A percentile compares a stretch with the other conserved stretches of the same genome.
Conservation (phyloP, 2,113 vertebrate species). For the Apistogramma diplotaenia region DNA sequence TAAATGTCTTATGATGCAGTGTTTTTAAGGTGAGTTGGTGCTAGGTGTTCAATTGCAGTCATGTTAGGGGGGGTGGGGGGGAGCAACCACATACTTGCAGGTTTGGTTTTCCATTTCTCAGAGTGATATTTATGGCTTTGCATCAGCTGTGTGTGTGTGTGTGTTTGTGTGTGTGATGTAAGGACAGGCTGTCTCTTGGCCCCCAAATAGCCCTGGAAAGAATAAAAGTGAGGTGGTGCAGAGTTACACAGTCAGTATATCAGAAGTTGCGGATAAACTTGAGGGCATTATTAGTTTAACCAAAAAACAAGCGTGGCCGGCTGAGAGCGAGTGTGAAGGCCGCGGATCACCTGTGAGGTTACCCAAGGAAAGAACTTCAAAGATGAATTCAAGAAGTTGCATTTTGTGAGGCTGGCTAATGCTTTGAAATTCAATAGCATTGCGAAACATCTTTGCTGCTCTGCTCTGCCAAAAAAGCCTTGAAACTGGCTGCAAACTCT, state of each 20-base stretch:
- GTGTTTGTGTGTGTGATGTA: constrained; percentile 47
- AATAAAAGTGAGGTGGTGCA: constrained; percentile 67
- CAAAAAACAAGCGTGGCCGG: constrained; percentile 22
- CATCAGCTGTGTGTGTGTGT: constrained; percentile 68
- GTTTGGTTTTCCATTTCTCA: constrained; percentile 68
- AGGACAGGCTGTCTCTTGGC: constrained; percentile 64
- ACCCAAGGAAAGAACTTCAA: constrained; percentile 15
- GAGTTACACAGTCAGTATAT: constrained; percentile 41
- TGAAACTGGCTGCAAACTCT: constrained; percentile 2
- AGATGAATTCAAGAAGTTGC: constrained; percentile 30
- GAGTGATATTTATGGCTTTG: constrained; percentile 78
- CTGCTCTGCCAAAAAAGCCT: constrained; percentile 27
- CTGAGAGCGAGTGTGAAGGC: neutral
- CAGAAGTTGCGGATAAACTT: constrained; percentile 29
- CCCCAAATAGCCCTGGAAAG: constrained; percentile 71
- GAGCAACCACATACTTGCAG: constrained; percentile 37
- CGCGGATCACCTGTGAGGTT: constrained; percentile 15
- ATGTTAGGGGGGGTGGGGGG: neutral
- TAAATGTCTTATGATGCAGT: no score
- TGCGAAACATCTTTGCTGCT: constrained; percentile 28
- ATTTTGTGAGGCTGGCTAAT: constrained; percentile 35
- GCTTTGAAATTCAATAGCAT: constrained; percentile 57
- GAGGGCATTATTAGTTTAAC: constrained; percentile 29
- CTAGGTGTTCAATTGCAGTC: constrained; percentile 46
- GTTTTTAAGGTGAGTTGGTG: constrained; percentile 61